These are phyloP conservation scores for Dolichoris vasculosae DNA, from an alignment of 1,140 invertebrate species.

Conservation along the genomic window DNA sequence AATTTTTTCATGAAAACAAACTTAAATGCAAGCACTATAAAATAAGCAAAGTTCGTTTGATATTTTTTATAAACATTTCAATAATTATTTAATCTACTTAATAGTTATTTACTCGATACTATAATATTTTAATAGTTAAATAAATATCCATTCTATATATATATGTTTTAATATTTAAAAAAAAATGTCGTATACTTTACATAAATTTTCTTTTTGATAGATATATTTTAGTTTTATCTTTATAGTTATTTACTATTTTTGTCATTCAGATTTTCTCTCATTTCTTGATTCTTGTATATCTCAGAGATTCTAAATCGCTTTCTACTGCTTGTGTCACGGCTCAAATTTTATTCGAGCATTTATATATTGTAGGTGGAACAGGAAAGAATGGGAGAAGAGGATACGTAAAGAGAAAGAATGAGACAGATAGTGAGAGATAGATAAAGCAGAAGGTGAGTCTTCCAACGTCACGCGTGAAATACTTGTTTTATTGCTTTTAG, in stretches of 20 bases:
- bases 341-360: background rate
- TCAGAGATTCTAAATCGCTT: background rate
- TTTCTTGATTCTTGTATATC: background rate
- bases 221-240: background rate
- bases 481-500: constrained; percentile 45
- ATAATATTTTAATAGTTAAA: too few relatives aligned
- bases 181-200: too few relatives aligned
- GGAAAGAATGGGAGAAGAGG: background rate
- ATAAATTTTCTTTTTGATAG: background rate
- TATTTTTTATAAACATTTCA: too few relatives aligned
- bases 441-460: constrained; percentile 33
- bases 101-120: too few relatives aligned
- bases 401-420: background rate
- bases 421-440: constrained; percentile 32
- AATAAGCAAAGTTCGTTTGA: too few relatives aligned
- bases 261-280: background rate
- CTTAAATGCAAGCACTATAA: too few relatives aligned
- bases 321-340: background rate
- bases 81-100: too few relatives aligned
- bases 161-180: too few relatives aligned
- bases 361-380: background rate
- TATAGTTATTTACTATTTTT: background rate
- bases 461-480: constrained; percentile 27
- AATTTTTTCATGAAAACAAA: too few relatives aligned
- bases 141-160: too few relatives aligned